These are phyloP conservation scores for Rhagologus leucostigma DNA, from an alignment of 2,113 vertebrate genomes.

Conservation along the genomic window DNA sequence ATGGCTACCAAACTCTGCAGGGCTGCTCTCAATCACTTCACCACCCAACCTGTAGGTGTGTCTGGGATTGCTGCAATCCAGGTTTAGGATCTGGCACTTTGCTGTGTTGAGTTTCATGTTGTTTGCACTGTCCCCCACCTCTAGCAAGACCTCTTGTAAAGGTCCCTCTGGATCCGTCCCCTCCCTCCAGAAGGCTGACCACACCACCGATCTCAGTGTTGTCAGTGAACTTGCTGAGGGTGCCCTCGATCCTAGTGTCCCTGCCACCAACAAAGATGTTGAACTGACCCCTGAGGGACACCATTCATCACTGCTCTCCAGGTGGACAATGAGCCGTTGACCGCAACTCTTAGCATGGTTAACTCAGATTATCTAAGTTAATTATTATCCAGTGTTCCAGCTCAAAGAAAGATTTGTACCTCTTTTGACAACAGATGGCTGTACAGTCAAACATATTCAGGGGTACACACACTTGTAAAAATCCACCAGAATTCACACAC, in stretches of 20 bases:
- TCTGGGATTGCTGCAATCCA: neutral
- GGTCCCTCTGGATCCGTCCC: no score
- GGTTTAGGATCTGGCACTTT: neutral
- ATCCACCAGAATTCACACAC: neutral
- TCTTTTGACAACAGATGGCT: neutral
- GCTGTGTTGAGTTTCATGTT: neutral
- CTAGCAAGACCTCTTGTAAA: no score
- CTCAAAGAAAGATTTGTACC: neutral
- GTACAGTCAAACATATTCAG: neutral
- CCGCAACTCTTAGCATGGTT: accelerated
- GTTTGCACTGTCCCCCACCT: accelerated
- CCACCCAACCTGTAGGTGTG: no score
- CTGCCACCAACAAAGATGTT: neutral
- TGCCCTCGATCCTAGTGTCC: accelerated
- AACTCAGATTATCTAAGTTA: neutral
- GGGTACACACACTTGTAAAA: neutral
- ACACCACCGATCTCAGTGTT: neutral
- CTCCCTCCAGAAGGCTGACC: neutral
- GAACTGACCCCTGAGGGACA: neutral
- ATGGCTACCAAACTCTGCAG: no score
- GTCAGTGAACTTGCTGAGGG: neutral
- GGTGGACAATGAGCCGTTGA: accelerated
- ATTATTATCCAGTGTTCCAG: neutral
- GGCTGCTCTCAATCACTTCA: neutral
- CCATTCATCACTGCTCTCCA: neutral